Evolutionary conservation across 2,888 invertebrate species (phyloP), one percentile per base, ranked within the genome.

Genomic region (Eubasilissa splendida): DNA sequence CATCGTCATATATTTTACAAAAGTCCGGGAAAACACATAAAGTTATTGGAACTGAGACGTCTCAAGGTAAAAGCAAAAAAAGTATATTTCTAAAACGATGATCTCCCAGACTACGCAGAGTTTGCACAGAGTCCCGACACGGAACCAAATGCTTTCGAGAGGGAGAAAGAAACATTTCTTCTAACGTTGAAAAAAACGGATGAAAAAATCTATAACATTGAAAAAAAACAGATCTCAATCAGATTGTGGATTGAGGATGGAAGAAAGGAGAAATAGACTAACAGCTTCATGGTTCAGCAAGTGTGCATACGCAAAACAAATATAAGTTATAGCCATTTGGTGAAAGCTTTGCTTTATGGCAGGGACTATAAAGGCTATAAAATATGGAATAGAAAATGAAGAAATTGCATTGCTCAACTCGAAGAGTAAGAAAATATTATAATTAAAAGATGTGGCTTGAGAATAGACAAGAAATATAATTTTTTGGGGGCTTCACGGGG

Each of bases 241-340:
- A 59, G 22, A 59, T n/a, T 59, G 14, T 14, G 59, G 59, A 10
- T n/a, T 14, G 22, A 14, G 59, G 14, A 14, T 59, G 14, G 14
- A 59, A 14, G 14, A 14, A n/a, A 7, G 59, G 59, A 14, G 14
- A 59, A 59, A 59, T n/a, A 7, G 59, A 9, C n/a, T 59, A 59
- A 59, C 59, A 4, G 14, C 14, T 8, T 59, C 59, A 14, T 14
- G 59, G 59, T 59, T 59, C n/a, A 22, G 14, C 8, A 59, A 59
- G 22, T 59, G n/a, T 59, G 59, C 22, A 59, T 14, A 59, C n/a
- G 59, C n/a, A n/a, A 22, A n/a, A 3, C 9, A 4, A 59, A 59
- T 22, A 59, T 59, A n/a, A 59, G 59, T 22, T 59, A 22, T 59
- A 22, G 59, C n/a, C 59, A n/a, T n/a, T 59, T 59, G 22, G 59